Percentiles rank a stretch among this genome's conserved stretches.
Evolutionary conservation across 2,113 vertebrate genomes (phyloP).

Genomic region (Apteryx mantelli): DNA sequence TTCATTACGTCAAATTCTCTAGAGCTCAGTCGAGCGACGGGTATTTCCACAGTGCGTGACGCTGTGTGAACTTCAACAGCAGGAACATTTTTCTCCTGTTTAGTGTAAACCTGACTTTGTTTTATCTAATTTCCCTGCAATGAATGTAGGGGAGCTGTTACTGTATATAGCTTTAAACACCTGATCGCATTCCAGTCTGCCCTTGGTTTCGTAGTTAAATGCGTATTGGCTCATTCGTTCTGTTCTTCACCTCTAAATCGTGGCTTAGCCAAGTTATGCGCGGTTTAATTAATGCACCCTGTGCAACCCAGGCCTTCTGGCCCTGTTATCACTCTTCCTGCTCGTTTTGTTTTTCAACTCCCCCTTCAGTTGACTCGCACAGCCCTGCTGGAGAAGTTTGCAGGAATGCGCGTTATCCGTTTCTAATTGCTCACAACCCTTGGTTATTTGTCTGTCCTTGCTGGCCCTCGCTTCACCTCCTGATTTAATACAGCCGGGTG

Average conservation of each 20-base stretch:
- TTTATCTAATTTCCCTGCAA: background rate
- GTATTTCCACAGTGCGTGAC: background rate
- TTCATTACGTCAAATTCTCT: background rate
- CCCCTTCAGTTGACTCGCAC: conserved; percentile 1
- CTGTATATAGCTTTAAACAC: background rate
- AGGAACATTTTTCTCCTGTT: background rate
- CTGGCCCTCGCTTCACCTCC: conserved; percentile 16
- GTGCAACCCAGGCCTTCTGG: conserved; percentile 4
- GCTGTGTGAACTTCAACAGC: background rate
- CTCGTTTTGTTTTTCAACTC: conserved; percentile 1
- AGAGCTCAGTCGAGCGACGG: background rate
- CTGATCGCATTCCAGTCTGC: background rate
- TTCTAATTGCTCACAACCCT: conserved; percentile 30
- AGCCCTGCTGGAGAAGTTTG: conserved; percentile 2
- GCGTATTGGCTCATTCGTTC: background rate
- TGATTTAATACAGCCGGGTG: conserved; percentile 56
- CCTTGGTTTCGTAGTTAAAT: conserved; percentile 9
- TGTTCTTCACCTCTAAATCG: conserved; percentile 3
- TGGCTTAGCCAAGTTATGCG: background rate
- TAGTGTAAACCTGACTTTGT: background rate
- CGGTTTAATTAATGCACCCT: conserved; percentile 16
- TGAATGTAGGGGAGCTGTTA: background rate
- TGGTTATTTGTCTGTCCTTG: conserved; percentile 43
- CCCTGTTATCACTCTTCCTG: conserved; percentile 24
- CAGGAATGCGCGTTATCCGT: background rate